Evolutionary conservation across 2,797 vertebrate genomes (phyloP).

Genomic region (Morus bassanus): DNA sequence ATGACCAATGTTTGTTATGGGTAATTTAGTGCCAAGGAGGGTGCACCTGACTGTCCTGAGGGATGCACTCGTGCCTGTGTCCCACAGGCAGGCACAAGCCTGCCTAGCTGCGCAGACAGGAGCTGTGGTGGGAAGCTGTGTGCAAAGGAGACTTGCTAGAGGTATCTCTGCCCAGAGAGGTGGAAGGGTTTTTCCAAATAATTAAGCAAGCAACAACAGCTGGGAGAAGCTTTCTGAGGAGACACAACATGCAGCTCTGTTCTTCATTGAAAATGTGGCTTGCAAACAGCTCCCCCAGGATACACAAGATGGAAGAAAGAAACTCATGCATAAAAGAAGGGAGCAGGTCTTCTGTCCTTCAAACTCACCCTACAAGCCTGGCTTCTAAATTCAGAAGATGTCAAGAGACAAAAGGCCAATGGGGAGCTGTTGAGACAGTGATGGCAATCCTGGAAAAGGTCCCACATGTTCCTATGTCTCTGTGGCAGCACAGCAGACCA

Average conservation of each 20-base stretch:
- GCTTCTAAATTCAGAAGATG: background rate
- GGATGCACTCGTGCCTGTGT: background rate
- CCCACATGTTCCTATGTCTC: background rate
- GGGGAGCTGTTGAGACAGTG: background rate
- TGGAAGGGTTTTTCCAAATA: conserved; percentile 17
- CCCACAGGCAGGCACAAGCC: background rate
- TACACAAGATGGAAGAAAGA: background rate
- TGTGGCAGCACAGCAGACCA: background rate
- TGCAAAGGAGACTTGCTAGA: background rate
- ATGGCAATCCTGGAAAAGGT: background rate
- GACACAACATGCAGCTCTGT: background rate
- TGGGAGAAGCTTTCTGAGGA: background rate
- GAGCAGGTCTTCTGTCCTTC: background rate
- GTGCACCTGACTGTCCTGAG: background rate
- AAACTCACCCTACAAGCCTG: background rate
- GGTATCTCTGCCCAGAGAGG: background rate
- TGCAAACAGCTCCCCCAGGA: conserved; percentile 6
- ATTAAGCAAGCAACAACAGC: background rate
- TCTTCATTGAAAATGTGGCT: background rate
- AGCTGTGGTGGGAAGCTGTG: background rate
- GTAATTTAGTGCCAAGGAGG: background rate
- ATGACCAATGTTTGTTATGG: background rate
- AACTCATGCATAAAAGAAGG: background rate
- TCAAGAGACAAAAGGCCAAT: background rate
- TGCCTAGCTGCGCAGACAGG: background rate